Conservation (phyloP, 2,888 invertebrate genomes). For the Imbricaverruca yamaguchii region DNA sequence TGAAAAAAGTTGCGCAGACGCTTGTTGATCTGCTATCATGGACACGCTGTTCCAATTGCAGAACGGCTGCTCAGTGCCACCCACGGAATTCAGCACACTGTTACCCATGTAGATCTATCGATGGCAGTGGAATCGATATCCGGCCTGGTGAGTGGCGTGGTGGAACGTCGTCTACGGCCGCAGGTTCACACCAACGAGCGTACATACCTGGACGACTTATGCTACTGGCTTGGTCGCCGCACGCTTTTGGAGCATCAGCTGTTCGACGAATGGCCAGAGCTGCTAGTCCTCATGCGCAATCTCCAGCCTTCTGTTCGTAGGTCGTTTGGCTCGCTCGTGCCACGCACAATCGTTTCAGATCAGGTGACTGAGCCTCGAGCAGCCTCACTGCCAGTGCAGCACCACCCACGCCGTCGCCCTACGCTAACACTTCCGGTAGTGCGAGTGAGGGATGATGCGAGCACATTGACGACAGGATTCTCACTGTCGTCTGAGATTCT, state of each 20-base stretch:
- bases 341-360: too few relatives aligned
- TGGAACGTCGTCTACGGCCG: background rate
- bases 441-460: constrained; percentile 61
- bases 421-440: constrained; percentile 71
- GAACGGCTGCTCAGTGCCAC: background rate
- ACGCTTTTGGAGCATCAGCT: background rate
- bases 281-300: background rate
- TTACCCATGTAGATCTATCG: background rate
- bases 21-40: background rate
- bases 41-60: background rate
- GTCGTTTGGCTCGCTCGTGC: background rate
- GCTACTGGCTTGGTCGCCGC: background rate
- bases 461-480: constrained; percentile 58
- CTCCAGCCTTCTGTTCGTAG: background rate
- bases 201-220: background rate
- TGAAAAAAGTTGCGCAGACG: background rate
- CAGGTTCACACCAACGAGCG: background rate
- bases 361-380: background rate
- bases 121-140: background rate
- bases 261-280: background rate
- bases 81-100: background rate
- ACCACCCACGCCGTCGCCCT: constrained; percentile 63
- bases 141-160: background rate
- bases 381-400: constrained; percentile 44
- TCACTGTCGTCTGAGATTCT: constrained; percentile 77